Base-by-base conservation (phyloP, 2,797 vertebrate genomes). In the Lithobates pipiens region DNA sequence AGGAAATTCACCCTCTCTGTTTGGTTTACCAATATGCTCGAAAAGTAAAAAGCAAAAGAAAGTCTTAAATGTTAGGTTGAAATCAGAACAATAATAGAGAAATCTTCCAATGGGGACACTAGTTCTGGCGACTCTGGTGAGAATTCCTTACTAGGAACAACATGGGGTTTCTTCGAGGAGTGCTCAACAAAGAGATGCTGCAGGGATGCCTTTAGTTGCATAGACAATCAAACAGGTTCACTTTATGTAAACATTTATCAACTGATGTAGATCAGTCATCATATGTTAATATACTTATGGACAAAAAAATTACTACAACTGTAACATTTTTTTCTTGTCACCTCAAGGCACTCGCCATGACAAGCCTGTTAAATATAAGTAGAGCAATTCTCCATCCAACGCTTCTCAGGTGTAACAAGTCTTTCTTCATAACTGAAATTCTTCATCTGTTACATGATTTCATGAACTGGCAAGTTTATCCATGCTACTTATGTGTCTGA, bases 371-470 rank as follows among this genome's bases (percentile, higher is more conserved):
- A 9, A 67, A 5, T 29, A 29, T 67, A 29, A 9, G 10, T 27
- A 67, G 2, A 67, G 10, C 10, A 67, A 67, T 67, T n/a, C 10
- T 11, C n/a, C 10, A 29, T 29, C 10, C 0, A 67, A 29, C 15
- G 65, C 65, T 67, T 67, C 65, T 29, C 27, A 25, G 65, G 65
- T 25, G 65, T 67, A 67, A 67, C 65, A 67, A 29, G 65, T 67
- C 25, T 67, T 67, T 67, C 65, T 15, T 67, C 65, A 67, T 67
- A 67, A 29, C 65, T 67, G n/a, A 67, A 67, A 67, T 67, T 67
- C 65, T 67, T 67, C 27, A 29, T 10, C 10, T 29, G 25, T 67
- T 67, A 67, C n/a, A 67, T 67, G 65, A 67, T 67, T 67, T 67
- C 27, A 29, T 29, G 54, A 67, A 67, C 65, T 67, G 65, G 65